Base-by-base conservation (phyloP, 2,797 vertebrate genomes). In the Eulemur coronatus region DNA sequence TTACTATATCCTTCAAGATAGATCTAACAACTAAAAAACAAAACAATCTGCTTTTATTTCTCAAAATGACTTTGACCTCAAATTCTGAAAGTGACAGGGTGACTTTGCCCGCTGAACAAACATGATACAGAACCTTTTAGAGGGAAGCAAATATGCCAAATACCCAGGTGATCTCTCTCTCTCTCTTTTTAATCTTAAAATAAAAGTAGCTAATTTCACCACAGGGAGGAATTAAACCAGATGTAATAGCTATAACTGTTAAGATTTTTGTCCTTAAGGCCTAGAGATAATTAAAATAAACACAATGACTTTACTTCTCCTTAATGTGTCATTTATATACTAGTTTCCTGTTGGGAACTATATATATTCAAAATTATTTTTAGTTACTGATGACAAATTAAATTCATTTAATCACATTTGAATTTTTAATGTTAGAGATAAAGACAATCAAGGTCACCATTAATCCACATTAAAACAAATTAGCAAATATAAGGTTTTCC, bases 241-340 rank as follows among this genome's bases (percentile, higher is more conserved):
- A 2, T 46, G 50, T 4, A 48, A 94, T 93, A 79, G 11, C 28
- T 94, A 24, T 69, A 95, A 92, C 15, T 65, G 52, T 26, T 65
- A 65, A 95, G 69, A 75, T 94, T 95, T 87, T 97, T 95, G 5
- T 96, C 84, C 96, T 95, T 96, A 93, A 96, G 46, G 30, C 65
- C 46, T 76, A 81, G 63, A 69, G n/a, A 93, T 97, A 97, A 96
- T 91, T 97, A 96, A 97, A 97, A 82, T 95, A 96, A 97, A 97
- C 12, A 84, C 12, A 90, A 52, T 70, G 43, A 57, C n/a, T 96
- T 20, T 80, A 10, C 2, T 96, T 92, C 67, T 97, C 35, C 46
- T 97, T n/a, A 17, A 73, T 46, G 2, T 96, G 38, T 33, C 28
- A 88, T 96, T 96, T 98, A 72, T 88, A 70, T 97, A 41, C 72